Conservation (phyloP, 2,113 vertebrate genomes). For the Paraplagusia blochii region DNA sequence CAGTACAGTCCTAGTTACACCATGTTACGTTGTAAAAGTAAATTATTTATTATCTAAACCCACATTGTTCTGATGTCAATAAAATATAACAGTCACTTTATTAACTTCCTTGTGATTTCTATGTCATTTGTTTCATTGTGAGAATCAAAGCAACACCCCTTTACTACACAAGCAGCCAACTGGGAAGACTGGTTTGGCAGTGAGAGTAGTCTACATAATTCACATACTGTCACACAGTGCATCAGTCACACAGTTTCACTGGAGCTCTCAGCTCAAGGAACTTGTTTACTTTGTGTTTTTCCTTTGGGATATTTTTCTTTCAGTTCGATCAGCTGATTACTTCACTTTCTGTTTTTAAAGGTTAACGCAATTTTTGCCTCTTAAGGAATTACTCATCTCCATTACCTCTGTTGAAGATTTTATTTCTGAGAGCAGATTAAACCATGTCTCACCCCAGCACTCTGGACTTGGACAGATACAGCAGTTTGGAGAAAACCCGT, state of each 20-base stretch:
- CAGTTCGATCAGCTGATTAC: not conserved
- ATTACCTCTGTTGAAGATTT: not conserved
- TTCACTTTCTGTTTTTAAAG: not conserved
- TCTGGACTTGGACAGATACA: constrained; percentile 75
- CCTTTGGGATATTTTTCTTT: not conserved
- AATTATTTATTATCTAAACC: too few species aligned
- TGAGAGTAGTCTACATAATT: constrained; percentile 58
- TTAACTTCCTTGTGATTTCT: constrained; percentile 2
- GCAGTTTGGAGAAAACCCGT: constrained; percentile 76
- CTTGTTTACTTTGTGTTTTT: not conserved
- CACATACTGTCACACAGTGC: constrained; percentile 58
- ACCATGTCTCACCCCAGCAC: constrained; percentile 61
- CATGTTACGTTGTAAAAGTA: too few species aligned
- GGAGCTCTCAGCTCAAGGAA: constrained; percentile 38
- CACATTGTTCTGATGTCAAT: too few species aligned
- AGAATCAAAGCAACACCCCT: constrained; percentile 30
- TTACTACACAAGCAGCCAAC: constrained; percentile 43
- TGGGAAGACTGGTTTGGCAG: constrained; percentile 70
- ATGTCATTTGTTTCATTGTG: constrained; percentile 19
- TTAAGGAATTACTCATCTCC: not conserved
- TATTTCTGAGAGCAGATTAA: not conserved
- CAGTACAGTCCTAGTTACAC: too few species aligned
- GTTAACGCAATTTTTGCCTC: not conserved
- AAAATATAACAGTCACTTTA: not conserved
- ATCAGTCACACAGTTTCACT: constrained; percentile 69